Evolutionary conservation across 92 coral and sea anemone species (phyloP).

Genomic region (Actinernus sp.): DNA sequence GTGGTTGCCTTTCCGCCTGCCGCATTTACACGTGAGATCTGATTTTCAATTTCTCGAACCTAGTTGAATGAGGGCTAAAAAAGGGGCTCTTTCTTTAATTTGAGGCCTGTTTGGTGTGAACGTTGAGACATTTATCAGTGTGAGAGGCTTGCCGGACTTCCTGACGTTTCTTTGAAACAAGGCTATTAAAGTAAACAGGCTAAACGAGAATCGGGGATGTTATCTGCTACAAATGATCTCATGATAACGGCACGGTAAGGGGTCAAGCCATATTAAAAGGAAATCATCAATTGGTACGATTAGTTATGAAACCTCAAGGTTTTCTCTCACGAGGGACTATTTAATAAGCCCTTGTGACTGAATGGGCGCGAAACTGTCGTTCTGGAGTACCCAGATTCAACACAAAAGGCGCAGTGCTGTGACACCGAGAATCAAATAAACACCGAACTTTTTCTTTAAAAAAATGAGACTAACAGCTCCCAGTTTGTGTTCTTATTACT

Average conservation of each 20-base stretch:
- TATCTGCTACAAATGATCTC: not conserved
- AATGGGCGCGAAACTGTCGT: not conserved
- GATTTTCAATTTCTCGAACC: not conserved
- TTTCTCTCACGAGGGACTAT: not conserved
- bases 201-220: not conserved
- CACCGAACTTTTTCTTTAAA: no score
- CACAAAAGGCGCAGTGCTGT: no score
- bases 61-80: not conserved
- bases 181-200: constrained; percentile 1
- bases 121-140: not conserved
- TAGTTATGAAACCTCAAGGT: not conserved
- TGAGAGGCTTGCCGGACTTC: not conserved
- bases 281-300: not conserved
- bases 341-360: not conserved
- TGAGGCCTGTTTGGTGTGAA: not conserved
- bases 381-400: no score
- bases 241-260: not conserved
- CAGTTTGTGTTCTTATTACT: no score
- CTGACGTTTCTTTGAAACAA: not conserved
- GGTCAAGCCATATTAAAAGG: not conserved
- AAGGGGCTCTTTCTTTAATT: not conserved
- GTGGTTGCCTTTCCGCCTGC: not conserved
- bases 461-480: no score
- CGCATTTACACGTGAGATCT: constrained; percentile 1
- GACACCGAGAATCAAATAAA: no score